phyloP scores from a whole-genome alignment of 1,140 invertebrate genomes.

The Apocrypta bakeri region DNA sequence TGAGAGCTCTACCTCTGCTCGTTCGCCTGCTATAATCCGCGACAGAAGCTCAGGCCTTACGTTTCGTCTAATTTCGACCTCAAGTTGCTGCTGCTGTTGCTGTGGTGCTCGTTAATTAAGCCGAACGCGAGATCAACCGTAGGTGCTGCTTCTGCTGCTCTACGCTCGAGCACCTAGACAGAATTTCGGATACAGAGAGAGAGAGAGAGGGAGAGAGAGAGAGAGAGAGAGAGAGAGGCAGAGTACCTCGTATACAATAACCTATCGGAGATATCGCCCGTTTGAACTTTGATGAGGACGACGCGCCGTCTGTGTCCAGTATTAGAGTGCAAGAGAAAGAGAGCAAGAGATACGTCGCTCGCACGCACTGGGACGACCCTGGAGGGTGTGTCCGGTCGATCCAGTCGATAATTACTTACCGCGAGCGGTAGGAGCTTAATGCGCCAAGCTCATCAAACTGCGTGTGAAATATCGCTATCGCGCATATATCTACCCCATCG shows the following conservation, averaged over 20 bases:
- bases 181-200: neutral
- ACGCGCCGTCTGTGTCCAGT: conserved; percentile 58
- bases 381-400: conserved; percentile 65
- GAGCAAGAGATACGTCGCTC: neutral
- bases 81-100: conserved; percentile 23
- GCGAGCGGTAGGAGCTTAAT: conserved; percentile 55
- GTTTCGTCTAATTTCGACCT: conserved; percentile 43
- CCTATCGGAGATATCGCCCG: conserved; percentile 65
- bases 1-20: neutral
- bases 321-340: conserved; percentile 51
- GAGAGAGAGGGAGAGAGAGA: neutral
- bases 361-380: conserved; percentile 69
- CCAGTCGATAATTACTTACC: conserved; percentile 70
- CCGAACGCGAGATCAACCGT: conserved; percentile 12
- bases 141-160: neutral
- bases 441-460: conserved; percentile 62
- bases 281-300: conserved; percentile 62
- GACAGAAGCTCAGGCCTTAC: conserved; percentile 16
- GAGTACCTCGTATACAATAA: conserved; percentile 56
- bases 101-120: conserved; percentile 65
- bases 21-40: conserved; percentile 34
- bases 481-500: conserved; percentile 43
- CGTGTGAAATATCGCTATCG: conserved; percentile 61
- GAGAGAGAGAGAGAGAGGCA: neutral
- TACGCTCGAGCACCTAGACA: neutral